A percentile compares a stretch with the other conserved stretches of the same genome.
Conservation (phyloP, 2,888 invertebrate species). For the Amphipoea lucens region DNA sequence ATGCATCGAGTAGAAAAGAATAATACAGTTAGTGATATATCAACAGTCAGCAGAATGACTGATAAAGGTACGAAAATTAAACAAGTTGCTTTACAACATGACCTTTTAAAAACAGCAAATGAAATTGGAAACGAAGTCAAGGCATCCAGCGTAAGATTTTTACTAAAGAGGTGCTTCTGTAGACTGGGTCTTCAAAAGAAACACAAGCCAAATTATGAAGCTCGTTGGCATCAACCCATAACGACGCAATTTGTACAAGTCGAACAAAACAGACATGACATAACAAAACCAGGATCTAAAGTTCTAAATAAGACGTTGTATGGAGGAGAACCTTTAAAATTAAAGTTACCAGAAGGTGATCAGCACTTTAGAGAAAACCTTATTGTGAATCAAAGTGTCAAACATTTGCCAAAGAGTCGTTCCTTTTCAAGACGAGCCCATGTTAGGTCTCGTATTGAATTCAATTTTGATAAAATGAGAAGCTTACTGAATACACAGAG, state of each 20-base stretch:
- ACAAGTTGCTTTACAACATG: too few relatives aligned
- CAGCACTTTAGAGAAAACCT: constrained; percentile 3
- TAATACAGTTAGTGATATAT: too few relatives aligned
- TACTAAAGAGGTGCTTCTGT: constrained; percentile 53
- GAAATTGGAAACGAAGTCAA: constrained; percentile 22
- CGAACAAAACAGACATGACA: not conserved
- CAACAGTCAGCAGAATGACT: too few relatives aligned
- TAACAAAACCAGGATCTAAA: not conserved
- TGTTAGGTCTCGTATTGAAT: constrained; percentile 28
- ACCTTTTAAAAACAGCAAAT: not conserved
- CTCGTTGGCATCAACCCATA: constrained; percentile 22
- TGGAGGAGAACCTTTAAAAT: constrained; percentile 6
- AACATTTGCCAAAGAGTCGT: not conserved
- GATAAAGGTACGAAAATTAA: too few relatives aligned
- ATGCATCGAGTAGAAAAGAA: too few relatives aligned
- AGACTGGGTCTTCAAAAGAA: constrained; percentile 41
- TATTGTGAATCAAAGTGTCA: not conserved
- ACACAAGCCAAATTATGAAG: constrained; percentile 4
- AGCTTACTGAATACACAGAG: constrained; percentile 21
- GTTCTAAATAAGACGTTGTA: constrained; percentile 6
- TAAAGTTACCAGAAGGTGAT: constrained; percentile 17
- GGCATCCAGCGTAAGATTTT: constrained; percentile 20
- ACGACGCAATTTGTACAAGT: constrained; percentile 38
- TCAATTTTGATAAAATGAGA: constrained; percentile 40
- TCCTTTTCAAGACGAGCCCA: constrained; percentile 12